Base-by-base conservation (phyloP, 2,113 vertebrate genomes). In the Plotosus lineatus region DNA sequence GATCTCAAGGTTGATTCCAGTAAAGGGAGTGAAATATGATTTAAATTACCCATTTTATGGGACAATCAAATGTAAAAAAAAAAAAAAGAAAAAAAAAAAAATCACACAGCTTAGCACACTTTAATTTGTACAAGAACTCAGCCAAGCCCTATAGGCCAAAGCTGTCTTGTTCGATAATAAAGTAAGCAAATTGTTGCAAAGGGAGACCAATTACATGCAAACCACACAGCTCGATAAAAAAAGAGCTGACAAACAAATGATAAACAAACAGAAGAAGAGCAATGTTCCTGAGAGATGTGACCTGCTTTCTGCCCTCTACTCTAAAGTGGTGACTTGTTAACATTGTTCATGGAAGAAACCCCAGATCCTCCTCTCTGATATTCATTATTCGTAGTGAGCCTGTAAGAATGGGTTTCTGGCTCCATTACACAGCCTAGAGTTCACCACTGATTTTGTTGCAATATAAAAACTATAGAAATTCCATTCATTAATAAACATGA, bases 121-220 rank as follows among this genome's bases (percentile, higher is more conserved):
- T 81, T 76, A 81, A 76, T 81, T 68, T 76, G 80, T 63, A 81
- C 58, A 81, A 75, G 38, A 55, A 51, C 72, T 33, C 33, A 66
- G 79, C 28, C 46, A 44, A 75, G 58, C 79, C 79, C 61, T 33
- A 44, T 55, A 76, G 80, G 61, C 77, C 81, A 77, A 63, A 36
- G 72, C 78, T 82, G 77, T 77, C 82, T 83, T 77, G 84, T 80
- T 82, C 80, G 77, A 83, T 85, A 63, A 82, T 72, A 77, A 76
- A 76, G 48, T 48, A 76, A 78, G 75, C 69, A 82, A 81, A 82
- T 78, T 71, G 50, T 31, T 55, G 46, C 36, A 63, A 44, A 40
- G 48, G 65, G 66, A 85, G 65, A 66, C 58, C 73, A 83, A 85
- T 80, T 83, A 82, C 81, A 85, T 77, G 81, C 65, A 77, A 83